Conservation (phyloP, 2,888 invertebrate genomes). For the Actias luna region DNA sequence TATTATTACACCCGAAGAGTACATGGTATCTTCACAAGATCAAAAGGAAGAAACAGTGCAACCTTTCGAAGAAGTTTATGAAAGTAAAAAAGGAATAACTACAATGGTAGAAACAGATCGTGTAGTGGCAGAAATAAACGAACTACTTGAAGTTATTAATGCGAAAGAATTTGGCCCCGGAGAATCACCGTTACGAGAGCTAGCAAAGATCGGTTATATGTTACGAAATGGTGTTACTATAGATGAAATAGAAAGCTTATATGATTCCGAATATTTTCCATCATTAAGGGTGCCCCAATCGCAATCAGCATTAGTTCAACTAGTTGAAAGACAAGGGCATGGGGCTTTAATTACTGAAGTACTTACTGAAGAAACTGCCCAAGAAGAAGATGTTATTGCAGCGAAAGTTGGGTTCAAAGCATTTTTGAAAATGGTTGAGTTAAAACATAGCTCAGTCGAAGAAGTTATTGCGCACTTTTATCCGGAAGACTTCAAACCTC, state of each 20-base stretch:
- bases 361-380: conserved; percentile 89
- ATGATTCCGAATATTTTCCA: conserved; percentile 90
- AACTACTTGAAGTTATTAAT: conserved; percentile 87
- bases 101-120: conserved; percentile 78
- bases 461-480: conserved; percentile 91
- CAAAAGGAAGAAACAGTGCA: conserved; percentile 78
- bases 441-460: conserved; percentile 90
- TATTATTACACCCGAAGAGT: conserved; percentile 79
- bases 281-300: conserved; percentile 90
- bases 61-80: conserved; percentile 79
- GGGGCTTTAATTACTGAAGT: conserved; percentile 91
- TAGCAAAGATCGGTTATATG: conserved; percentile 91
- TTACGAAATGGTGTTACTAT: conserved; percentile 88
- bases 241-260: conserved; percentile 88
- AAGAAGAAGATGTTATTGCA: conserved; percentile 88
- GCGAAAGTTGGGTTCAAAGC: conserved; percentile 92
- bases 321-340: conserved; percentile 92
- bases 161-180: conserved; percentile 91
- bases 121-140: conserved; percentile 88
- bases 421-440: conserved; percentile 92
- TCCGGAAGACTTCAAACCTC: conserved; percentile 91
- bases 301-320: conserved; percentile 91
- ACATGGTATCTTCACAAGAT: conserved; percentile 81
- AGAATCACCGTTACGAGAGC: conserved; percentile 88
- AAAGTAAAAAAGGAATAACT: conserved; percentile 79